Percentiles rank a stretch among this genome's conserved stretches.
Conservation (phyloP, 1,140 invertebrate species). For the Samia ricini region DNA sequence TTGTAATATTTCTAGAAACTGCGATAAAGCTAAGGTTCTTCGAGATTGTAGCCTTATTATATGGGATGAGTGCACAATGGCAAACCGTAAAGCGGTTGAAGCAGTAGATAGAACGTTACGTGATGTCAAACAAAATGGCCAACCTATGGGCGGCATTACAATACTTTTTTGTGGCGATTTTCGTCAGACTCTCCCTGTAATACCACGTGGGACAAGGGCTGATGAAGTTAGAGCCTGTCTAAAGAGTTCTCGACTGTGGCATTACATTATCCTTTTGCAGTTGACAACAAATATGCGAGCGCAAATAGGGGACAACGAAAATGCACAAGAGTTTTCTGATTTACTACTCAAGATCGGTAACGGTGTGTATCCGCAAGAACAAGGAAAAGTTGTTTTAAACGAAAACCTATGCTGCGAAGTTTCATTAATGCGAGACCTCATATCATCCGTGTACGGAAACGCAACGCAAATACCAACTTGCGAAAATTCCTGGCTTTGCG, state of each 20-base stretch:
- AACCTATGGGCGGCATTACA: slow-evolving; percentile 28
- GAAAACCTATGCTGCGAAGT: no score
- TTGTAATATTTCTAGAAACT: slow-evolving; percentile 21
- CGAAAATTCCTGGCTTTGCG: no score
- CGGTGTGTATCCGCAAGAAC: neutral
- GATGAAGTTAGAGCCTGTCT: slow-evolving; percentile 62
- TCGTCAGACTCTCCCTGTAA: slow-evolving; percentile 68
- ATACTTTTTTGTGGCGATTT: slow-evolving; percentile 71
- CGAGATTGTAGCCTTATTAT: slow-evolving; percentile 35
- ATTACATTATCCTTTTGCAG: neutral
- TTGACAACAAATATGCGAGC: slow-evolving; percentile 3
- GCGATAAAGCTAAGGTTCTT: slow-evolving; percentile 30
- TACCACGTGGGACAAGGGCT: slow-evolving; percentile 48
- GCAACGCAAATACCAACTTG: no score
- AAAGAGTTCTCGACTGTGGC: slow-evolving; percentile 57
- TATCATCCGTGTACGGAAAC: no score
- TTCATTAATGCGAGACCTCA: no score
- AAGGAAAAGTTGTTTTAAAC: neutral
- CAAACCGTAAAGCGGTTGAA: slow-evolving; percentile 39
- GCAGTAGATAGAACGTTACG: slow-evolving; percentile 35
- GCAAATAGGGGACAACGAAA: neutral
- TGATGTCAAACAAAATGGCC: slow-evolving; percentile 35
- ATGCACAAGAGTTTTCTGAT: slow-evolving; percentile 37
- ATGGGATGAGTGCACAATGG: slow-evolving; percentile 62
- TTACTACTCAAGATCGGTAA: slow-evolving; percentile 11